These are phyloP conservation scores for Oeneis ivallda DNA, from an alignment of 2,888 invertebrate species.

Conservation along the genomic window DNA sequence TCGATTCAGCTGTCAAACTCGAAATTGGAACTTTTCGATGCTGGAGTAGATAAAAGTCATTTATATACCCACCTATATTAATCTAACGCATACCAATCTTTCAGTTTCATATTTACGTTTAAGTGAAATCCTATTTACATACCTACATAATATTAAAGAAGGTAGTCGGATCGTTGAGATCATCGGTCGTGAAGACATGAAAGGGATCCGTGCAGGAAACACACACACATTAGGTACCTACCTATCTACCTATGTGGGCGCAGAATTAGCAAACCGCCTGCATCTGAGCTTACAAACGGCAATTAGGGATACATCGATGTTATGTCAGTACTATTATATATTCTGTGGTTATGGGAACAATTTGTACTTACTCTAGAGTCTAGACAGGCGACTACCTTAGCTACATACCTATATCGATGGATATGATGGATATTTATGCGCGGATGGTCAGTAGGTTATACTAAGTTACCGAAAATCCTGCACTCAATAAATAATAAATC, in stretches of 20 bases:
- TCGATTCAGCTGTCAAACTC: too few relatives aligned
- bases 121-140: neutral
- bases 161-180: conserved; percentile 11
- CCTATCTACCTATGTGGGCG: conserved; percentile 44
- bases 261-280: conserved; percentile 65
- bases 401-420: too few relatives aligned
- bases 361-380: neutral
- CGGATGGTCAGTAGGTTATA: too few relatives aligned
- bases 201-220: conserved; percentile 70
- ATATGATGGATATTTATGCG: too few relatives aligned
- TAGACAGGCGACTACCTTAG: too few relatives aligned
- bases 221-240: conserved; percentile 43
- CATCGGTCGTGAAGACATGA: conserved; percentile 36
- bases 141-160: neutral
- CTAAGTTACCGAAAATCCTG: too few relatives aligned
- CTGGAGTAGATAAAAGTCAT: too few relatives aligned
- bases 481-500: too few relatives aligned
- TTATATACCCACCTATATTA: too few relatives aligned
- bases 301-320: neutral
- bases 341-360: neutral
- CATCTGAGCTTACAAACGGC: conserved; percentile 27
- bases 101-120: neutral
- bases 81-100: too few relatives aligned
- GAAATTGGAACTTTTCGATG: too few relatives aligned
- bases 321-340: neutral